These are phyloP conservation scores for Pissodes strobi DNA, from an alignment of 1,140 invertebrate species.

Conservation along the genomic window DNA sequence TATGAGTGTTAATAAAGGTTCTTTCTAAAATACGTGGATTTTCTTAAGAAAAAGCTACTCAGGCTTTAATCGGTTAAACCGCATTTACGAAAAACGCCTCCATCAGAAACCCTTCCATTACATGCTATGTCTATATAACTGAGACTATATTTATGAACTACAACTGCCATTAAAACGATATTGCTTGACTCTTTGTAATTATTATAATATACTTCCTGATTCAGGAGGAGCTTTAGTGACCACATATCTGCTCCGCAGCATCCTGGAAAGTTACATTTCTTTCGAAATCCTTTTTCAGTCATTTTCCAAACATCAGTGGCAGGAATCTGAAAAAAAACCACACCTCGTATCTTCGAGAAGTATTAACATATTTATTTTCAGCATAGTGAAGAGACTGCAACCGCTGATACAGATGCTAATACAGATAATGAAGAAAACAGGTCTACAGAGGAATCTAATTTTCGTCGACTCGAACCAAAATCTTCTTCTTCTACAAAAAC, in stretches of 20 bases:
- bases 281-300: constrained; percentile 47
- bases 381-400: too few relatives aligned
- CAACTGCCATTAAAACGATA: constrained; percentile 22
- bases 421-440: constrained; percentile 1
- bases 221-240: too few relatives aligned
- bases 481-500: too few relatives aligned
- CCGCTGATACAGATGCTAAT: constrained; percentile 16
- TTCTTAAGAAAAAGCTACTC: too few relatives aligned
- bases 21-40: too few relatives aligned
- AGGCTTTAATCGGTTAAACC: too few relatives aligned
- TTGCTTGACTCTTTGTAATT: constrained; percentile 29
- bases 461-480: too few relatives aligned
- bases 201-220: constrained; percentile 53
- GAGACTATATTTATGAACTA: constrained; percentile 21
- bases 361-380: constrained; percentile 9
- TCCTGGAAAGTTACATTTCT: constrained; percentile 53
- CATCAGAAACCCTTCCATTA: too few relatives aligned
- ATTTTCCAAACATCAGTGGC: too few relatives aligned
- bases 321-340: constrained; percentile 16
- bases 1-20: too few relatives aligned
- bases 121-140: constrained; percentile 20
- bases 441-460: too few relatives aligned
- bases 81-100: constrained; percentile 26
- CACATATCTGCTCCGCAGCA: constrained; percentile 55
- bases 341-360: not conserved